A percentile compares a stretch with the other conserved stretches of the same genome.
Conservation (phyloP, 2,888 invertebrate genomes). For the Hedya salicella region DNA sequence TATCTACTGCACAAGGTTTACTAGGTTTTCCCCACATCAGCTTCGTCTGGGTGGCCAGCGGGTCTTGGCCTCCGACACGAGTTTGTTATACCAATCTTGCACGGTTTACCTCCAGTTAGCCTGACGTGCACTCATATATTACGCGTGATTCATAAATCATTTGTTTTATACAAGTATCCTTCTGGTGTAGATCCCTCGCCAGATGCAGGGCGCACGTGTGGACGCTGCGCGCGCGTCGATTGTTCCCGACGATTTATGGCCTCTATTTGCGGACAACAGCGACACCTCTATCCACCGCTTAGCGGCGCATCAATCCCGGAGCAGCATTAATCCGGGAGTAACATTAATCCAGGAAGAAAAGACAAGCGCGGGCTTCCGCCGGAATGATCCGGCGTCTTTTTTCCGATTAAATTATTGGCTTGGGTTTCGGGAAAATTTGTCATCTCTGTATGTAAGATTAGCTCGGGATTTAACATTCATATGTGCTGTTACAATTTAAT, state of each 20-base stretch:
- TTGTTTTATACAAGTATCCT: too few species aligned
- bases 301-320: not conserved
- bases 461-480: not conserved
- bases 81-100: too few species aligned
- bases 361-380: not conserved
- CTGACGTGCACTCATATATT: too few species aligned
- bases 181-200: not conserved
- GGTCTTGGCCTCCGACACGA: too few species aligned
- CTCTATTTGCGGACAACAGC: slow-evolving; percentile 38
- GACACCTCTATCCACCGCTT: slow-evolving; percentile 12
- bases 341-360: not conserved
- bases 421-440: not conserved
- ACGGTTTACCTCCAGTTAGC: too few species aligned
- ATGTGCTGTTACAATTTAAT: too few species aligned
- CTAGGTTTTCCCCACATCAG: too few species aligned
- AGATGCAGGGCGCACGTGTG: slow-evolving; percentile 10
- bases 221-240: slow-evolving; percentile 18
- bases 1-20: too few species aligned
- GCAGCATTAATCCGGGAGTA: not conserved
- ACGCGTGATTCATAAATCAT: too few species aligned
- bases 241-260: slow-evolving; percentile 36
- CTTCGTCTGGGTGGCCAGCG: too few species aligned
- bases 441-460: not conserved
- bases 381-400: not conserved
- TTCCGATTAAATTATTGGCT: not conserved